Evolutionary conservation across 1,140 invertebrate genomes (phyloP), one percentile per base, ranked within the genome.

Genomic region (Drosophila bocki): DNA sequence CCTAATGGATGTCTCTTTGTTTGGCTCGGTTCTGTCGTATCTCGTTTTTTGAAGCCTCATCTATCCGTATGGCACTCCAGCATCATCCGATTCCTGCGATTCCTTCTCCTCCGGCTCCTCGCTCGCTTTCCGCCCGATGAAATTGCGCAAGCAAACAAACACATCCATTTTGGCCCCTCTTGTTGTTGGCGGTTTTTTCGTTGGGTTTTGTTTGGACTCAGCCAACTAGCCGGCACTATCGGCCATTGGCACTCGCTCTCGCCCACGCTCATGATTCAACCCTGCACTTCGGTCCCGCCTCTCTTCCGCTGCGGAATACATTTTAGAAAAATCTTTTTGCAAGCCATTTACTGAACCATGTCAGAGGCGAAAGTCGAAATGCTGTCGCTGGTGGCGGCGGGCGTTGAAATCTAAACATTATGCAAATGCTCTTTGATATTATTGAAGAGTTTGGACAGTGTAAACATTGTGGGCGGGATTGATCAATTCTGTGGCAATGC

Each of bases 21-120:
- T 84, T 80, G 80, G 58, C 71, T 62, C 45, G 63, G 68, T 32
- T 75, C 75, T 82, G 72, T 72, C 77, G 80, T 90, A 90, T 84
- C 84, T 84, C 59, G 78, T 69, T 90, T 86, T 84, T 88, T 84
- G 85, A 78, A 75, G 85, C 70, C 63, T 78, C 80, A 82, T 80
- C 84, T 78, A 53, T 70, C 65, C 17, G 58, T 54, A 50, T 54
- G 50, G 33, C 68, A 68, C 62, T 71, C 47, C 47, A 65, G 41
- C 56, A 65, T 51, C 54, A 61, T 69, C 63, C 74, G 75, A 39
- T 69, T 67, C 53, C 62, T 33, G 15, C 29, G 35, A 15, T 26
- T 26, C 11, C 12, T 50, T 2, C 26, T 53, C n/a, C 29, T 19
- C 50, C 17, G 11, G 29, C n/a, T 13, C 7, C n/a, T 33, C n/a